Evolutionary conservation across 2,888 invertebrate species (phyloP).

Genomic region (Tuberolachnus salignus): DNA sequence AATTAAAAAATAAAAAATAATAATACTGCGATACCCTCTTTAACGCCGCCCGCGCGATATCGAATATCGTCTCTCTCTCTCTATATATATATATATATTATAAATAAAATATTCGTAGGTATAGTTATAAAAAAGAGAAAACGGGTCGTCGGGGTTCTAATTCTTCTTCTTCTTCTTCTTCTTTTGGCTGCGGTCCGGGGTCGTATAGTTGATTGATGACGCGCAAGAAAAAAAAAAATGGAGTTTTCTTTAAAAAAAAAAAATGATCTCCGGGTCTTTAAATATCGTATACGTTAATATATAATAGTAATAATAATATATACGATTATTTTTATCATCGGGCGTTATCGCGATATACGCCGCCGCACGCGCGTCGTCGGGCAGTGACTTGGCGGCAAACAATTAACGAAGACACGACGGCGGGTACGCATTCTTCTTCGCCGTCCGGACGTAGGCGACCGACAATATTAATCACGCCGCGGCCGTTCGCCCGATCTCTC

Average conservation of each 20-base stretch:
- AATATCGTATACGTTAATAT: neutral
- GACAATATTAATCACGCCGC: conserved; percentile 38
- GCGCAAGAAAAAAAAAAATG: conserved; percentile 33
- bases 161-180: too few species aligned
- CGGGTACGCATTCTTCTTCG: conserved; percentile 5
- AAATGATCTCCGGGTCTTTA: conserved; percentile 11
- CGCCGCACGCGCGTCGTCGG: too few species aligned
- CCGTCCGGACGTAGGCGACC: conserved; percentile 7
- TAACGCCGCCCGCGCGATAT: too few species aligned
- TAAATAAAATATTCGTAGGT: too few species aligned
- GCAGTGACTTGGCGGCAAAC: conserved; percentile 45
- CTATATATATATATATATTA: too few species aligned
- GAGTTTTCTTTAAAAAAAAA: conserved; percentile 33
- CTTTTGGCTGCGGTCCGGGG: conserved; percentile 21
- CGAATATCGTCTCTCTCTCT: too few species aligned
- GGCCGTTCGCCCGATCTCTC: too few species aligned
- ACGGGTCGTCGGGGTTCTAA: neutral
- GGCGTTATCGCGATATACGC: too few species aligned
- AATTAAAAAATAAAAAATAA: too few species aligned
- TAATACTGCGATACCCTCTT: too few species aligned
- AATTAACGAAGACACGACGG: conserved; percentile 39
- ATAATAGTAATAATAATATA: neutral
- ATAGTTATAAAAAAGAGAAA: neutral
- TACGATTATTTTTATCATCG: conserved; percentile 9
- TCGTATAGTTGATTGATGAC: conserved; percentile 36